Evolutionary conservation across 1,140 invertebrate genomes (phyloP), one percentile per base, ranked within the genome.

Genomic region (Druon quercuslanigerum): DNA sequence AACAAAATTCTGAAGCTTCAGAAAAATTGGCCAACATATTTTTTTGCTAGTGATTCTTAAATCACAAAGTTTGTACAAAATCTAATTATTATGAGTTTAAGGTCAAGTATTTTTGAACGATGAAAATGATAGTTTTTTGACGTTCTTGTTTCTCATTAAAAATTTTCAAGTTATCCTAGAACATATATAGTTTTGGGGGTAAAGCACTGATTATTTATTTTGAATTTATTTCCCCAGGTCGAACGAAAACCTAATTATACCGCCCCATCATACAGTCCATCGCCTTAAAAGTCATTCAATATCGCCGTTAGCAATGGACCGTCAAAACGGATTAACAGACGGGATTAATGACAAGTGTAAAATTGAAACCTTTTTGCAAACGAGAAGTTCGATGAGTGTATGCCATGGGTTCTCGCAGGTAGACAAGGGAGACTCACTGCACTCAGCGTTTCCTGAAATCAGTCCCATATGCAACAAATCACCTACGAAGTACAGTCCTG

Each of bases 221-320:
- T 33, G 75, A 20, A 71, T 75, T 60, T 33, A 0, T 56, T 5
- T 76, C 72, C 80, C 8, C 80, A 91, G 90, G 80, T 91, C 90
- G 11, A 91, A 82, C 84, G 90, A 92, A 75, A 88, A 87, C 81
- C 78, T 90, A 17, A 88, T 74, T 76, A 81, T 90, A 70, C 86
- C 87, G 75, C 74, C 84, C 19, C 82, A 87, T 16, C 12, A 40
- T n/a, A 40, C 12, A 33, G 66, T 72, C 13, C 80, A 87, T 81
- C 87, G 86, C 3, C 83, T 88, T 7, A 91, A 91, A 74, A 91
- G 87, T 77, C 88, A 91, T 66, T 91, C 90, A 19, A 91, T 91
- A 82, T 92, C 90, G 7, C 91, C 91, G 0, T 73, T 91, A 72
- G 90, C 90, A 54, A 91, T 91, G 91, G 90, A 92, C 50, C 87